Percentiles rank a stretch among this genome's conserved stretches.
Evolutionary conservation across 2,797 vertebrate genomes (phyloP).

Genomic region (Peromyscus attwateri): DNA sequence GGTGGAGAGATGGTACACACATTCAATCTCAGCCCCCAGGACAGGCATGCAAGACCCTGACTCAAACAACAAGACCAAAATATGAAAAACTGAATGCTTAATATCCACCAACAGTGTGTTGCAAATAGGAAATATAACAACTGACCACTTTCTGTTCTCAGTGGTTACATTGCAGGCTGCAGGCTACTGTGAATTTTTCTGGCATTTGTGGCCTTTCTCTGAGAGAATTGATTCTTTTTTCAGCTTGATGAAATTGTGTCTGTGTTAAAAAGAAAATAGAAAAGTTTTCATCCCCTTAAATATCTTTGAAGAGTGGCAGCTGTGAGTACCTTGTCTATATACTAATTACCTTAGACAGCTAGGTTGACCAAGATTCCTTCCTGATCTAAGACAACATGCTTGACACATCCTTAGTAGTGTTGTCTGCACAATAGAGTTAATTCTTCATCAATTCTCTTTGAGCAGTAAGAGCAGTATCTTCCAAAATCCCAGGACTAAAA

Average conservation of each 20-base stretch:
- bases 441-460: neutral
- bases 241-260: neutral
- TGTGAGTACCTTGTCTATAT: neutral
- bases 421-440: neutral
- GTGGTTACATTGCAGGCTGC: neutral
- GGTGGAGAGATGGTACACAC: neutral
- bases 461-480: neutral
- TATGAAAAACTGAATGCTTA: neutral
- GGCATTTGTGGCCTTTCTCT: neutral
- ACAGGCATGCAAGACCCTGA: neutral
- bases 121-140: neutral
- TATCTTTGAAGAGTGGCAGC: neutral
- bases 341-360: neutral
- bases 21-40: neutral
- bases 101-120: neutral
- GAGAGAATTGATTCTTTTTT: constrained; percentile 14
- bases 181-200: constrained; percentile 25
- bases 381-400: neutral
- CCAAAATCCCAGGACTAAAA: neutral
- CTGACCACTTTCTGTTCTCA: neutral
- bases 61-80: neutral
- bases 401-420: neutral
- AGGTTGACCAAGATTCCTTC: neutral
- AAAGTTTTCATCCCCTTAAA: neutral
- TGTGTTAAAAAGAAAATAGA: constrained; percentile 9